These are phyloP conservation scores for Macrosiphum euphorbiae DNA, from an alignment of 2,888 invertebrate species.

Conservation along the genomic window DNA sequence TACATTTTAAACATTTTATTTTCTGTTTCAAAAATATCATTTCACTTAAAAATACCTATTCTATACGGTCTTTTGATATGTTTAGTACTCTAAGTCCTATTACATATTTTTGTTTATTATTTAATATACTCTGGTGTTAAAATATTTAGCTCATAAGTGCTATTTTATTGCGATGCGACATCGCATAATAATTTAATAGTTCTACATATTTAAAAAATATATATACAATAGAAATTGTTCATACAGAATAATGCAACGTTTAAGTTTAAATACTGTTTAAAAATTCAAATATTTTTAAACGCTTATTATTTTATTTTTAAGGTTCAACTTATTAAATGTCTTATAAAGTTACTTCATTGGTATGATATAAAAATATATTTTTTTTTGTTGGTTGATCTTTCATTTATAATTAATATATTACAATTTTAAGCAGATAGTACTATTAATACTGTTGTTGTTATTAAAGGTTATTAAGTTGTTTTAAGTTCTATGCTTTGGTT, in stretches of 20 bases:
- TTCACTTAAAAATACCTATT: neutral
- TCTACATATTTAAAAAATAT: neutral
- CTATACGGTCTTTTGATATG: neutral
- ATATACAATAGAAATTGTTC: neutral
- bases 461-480: too few relatives aligned
- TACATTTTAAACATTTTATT: neutral
- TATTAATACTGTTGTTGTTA: too few relatives aligned
- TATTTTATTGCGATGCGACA: neutral
- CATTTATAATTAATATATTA: neutral
- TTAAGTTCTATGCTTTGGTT: too few relatives aligned
- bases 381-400: neutral
- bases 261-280: conserved; percentile 2
- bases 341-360: neutral
- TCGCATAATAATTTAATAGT: conserved; percentile 12
- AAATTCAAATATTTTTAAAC: neutral
- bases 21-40: neutral
- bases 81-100: neutral
- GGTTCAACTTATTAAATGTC: neutral
- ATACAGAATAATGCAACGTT: neutral
- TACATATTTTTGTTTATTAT: neutral
- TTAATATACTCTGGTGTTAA: neutral
- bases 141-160: neutral
- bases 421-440: too few relatives aligned
- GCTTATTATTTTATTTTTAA: neutral
- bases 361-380: neutral